Evolutionary conservation across 2,113 vertebrate species (phyloP), one percentile per base, ranked within the genome.

Genomic region (Ciconia maguari): DNA sequence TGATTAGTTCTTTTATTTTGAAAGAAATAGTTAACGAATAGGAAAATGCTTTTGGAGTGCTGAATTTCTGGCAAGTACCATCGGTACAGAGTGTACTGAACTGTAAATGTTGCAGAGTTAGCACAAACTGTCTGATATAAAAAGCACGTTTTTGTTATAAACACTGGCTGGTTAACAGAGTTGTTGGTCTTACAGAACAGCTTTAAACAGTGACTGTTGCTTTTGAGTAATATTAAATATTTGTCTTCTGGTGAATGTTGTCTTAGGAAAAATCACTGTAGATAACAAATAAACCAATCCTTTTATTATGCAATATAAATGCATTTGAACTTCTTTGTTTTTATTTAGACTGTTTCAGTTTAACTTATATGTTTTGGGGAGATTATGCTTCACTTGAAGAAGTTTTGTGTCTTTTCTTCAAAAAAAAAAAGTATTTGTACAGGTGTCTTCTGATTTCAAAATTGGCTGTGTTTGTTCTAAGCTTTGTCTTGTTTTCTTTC

Each of bases 81-180:
- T 49, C 11, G 74, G 96, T 96, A 97, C 96, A 96, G 75, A 91
- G 97, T 96, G 96, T 98, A 96, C 95, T 94, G 94, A 97, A 95
- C 94, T 97, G 66, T 72, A 94, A 97, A 96, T 97, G 90, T 93
- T 97, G 93, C 91, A 78, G 92, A 96, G 95, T 97, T 94, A 97
- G 96, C 93, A 91, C 96, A 97, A 96, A 97, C 74, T 54, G 69
- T 38, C 97, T 96, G 94, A 82, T 96, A 90, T 77, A 96, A 97
- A 97, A 97, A 94, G 81, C 95, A 96, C 82, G 86, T 95, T 96
- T 97, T 96, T 96, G 72, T 97, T 97, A 77, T 96, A 97, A 97
- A 93, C 97, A 93, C 93, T 96, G 97, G 72, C 92, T 92, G 76
- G 16, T 51, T 60, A 75, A 38, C 94, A 62, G 87, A 75, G 94